Base-by-base conservation (phyloP, 2,797 vertebrate species). In the Gambusia yucatana region DNA sequence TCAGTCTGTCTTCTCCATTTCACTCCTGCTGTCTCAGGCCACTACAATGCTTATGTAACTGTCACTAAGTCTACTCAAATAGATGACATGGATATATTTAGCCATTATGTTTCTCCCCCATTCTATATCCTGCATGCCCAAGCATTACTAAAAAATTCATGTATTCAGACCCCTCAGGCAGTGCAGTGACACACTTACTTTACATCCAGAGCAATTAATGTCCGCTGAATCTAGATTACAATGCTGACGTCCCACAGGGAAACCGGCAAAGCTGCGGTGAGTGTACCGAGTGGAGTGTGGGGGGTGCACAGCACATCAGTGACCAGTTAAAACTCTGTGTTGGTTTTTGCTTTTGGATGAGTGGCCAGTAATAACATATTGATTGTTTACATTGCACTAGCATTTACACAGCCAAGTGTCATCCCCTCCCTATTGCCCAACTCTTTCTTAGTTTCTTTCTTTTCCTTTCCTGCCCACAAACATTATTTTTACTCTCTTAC, bases 151-250 rank as follows among this genome's bases (percentile, higher is more conserved):
- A 97, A 97, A 93, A 94, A 97, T 95, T 96, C 95, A 97, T 97
- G 96, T 95, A 95, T 95, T 96, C 94, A 89, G 88, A 88, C 94
- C 97, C 92, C 96, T 88, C 91, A 88, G 96, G 97, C 96, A 30
- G 87, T 93, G 94, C 92, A 92, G 94, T 97, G 97, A 96, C 96
- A 97, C 96, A 97, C 95, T 97, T 98, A 96, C 96, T 97, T 94
- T 96, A 96, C 95, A 95, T 97, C 96, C 96, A 96, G 96, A 96
- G 96, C 96, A 96, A 97, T 98, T 97, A 97, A 95, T 94, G 95
- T 95, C 96, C 97, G 94, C 94, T 94, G 96, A 97, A 96, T 96
- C 95, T 95, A 96, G 96, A 96, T 96, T 93, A 93, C 95, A 93
- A 90, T 86, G 89, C 81, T 78, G 87, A 89, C 84, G 85, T 95